These are phyloP conservation scores for Colistium nudipinnis DNA, from an alignment of 2,113 vertebrate species.

Conservation along the genomic window DNA sequence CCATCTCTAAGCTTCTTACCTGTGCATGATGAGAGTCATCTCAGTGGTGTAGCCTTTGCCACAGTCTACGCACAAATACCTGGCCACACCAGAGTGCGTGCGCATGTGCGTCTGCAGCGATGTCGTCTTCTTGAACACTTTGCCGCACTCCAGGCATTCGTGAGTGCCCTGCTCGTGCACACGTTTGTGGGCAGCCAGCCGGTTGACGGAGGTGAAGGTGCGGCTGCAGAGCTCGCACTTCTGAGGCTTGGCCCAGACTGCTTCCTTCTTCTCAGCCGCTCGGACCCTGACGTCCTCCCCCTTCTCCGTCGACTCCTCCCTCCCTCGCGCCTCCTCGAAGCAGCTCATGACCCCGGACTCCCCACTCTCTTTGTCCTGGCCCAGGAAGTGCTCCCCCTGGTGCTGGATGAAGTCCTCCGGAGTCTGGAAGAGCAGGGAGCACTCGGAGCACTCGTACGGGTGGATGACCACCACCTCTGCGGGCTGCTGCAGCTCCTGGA, in stretches of 20 bases:
- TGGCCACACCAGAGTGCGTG: conserved; percentile 87
- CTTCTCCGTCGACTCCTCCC: conserved; percentile 57
- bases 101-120: conserved; percentile 90
- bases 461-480: conserved; percentile 82
- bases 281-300: conserved; percentile 45
- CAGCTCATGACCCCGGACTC: conserved; percentile 78
- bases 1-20: conserved; percentile 52
- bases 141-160: conserved; percentile 87
- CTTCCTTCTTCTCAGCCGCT: conserved; percentile 53
- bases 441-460: conserved; percentile 91
- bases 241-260: conserved; percentile 53
- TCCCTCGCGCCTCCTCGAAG: conserved; percentile 83
- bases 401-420: conserved; percentile 91
- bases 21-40: conserved; percentile 90
- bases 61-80: conserved; percentile 91
- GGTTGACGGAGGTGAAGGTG: conserved; percentile 87
- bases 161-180: conserved; percentile 88
- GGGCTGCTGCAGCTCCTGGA: conserved; percentile 42
- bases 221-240: conserved; percentile 83
- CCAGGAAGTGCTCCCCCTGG: conserved; percentile 89
- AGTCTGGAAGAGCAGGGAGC: conserved; percentile 86
- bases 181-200: conserved; percentile 85
- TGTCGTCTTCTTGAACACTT: conserved; percentile 88
- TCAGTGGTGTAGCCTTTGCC: conserved; percentile 90
- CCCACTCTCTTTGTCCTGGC: conserved; percentile 85